Evolutionary conservation across 2,888 invertebrate genomes (phyloP), one percentile per base, ranked within the genome.

Genomic region (Itoplectis maculator): DNA sequence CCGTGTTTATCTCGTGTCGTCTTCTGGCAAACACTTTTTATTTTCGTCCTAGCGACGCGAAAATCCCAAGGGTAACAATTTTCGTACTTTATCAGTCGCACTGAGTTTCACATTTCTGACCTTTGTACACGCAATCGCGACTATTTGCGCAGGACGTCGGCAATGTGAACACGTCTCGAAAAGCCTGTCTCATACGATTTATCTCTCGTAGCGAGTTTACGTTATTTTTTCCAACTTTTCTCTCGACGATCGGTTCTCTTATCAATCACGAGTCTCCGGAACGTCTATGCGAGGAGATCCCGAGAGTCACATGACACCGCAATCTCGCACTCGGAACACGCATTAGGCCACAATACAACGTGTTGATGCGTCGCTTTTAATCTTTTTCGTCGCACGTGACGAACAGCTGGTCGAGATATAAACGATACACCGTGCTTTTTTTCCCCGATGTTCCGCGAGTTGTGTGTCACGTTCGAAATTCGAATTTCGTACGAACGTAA

Each of bases 181-280:
- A 23, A 56, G 23, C 56, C 23, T n/a, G 29, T 56, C 56, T 56
- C 23, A 56, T n/a, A n/a, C 23, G 8, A 13, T 63, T 61, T 45
- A 59, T 68, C 29, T 68, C 29, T 69, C 45, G 42, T 13, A 65
- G 29, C 29, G 29, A 49, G 40, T 65, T 35, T 11, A 49, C 51
- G 20, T 65, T 29, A 69, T 59, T 75, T 75, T 59, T 69, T 23
- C 54, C 6, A 56, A 35, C n/a, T n/a, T n/a, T n/a, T n/a, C n/a
- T n/a, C n/a, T n/a, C n/a, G n/a, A n/a, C n/a, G 78, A 79, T 74
- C 70, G 65, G 59, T 59, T 70, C 13, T 18, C 54, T 82, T 82
- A 82, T 79, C 82, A 82, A 75, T 82, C 82, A 82, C 78, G 78
- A 78, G 82, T 74, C 82, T 82, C 78, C 70, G 74, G 42, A 70